A percentile compares a stretch with the other conserved stretches of the same genome.
Conservation (phyloP, 2,797 vertebrate species). For the Strix occidentalis region DNA sequence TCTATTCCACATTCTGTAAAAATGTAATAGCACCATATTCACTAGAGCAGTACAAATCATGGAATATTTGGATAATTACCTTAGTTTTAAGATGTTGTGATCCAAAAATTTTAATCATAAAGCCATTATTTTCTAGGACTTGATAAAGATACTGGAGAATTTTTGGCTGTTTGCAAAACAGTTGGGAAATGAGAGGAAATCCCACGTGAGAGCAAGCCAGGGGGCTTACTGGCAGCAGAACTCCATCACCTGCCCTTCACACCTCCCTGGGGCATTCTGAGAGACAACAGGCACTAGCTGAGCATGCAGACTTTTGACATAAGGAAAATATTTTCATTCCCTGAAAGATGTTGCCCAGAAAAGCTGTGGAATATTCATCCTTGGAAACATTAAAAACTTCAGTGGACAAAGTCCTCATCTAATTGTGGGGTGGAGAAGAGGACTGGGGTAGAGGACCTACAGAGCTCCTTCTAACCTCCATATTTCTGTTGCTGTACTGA, state of each 20-base stretch:
- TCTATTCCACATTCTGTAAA: neutral
- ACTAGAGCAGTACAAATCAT: neutral
- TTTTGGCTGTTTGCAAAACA: neutral
- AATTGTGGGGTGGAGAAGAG: neutral
- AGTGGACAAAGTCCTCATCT: neutral
- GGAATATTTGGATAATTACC: neutral
- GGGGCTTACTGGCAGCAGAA: neutral
- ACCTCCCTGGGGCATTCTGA: neutral
- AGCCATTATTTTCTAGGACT: neutral
- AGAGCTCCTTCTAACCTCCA: neutral
- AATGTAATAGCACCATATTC: neutral
- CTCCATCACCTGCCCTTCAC: neutral
- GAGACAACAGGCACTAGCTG: neutral
- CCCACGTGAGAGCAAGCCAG: neutral
- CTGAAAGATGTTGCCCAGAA: neutral
- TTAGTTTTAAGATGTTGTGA: neutral
- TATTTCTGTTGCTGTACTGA: neutral
- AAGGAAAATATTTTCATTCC: neutral
- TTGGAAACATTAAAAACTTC: neutral
- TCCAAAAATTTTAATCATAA: neutral
- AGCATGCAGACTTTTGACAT: neutral
- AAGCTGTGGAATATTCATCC: neutral
- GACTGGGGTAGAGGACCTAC: neutral
- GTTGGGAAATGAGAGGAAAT: neutral
- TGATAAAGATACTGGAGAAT: neutral